phyloP scores from a whole-genome alignment of 2,888 invertebrate species.

The Scaptomyza caliginosa region DNA sequence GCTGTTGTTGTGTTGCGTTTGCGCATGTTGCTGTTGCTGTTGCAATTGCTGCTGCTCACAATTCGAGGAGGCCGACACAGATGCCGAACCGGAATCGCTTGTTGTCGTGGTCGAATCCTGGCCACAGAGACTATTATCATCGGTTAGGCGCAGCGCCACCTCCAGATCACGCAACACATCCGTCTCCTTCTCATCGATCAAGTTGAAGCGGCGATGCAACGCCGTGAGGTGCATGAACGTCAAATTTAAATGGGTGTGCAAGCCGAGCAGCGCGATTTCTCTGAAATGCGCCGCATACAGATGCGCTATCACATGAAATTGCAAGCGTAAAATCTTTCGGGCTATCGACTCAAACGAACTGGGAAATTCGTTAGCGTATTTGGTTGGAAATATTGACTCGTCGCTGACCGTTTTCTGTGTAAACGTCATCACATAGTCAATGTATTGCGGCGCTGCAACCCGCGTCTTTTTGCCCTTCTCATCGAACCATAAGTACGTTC shows the following conservation, averaged over 20 bases:
- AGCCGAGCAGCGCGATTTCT: constrained; percentile 95
- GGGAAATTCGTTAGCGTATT: constrained; percentile 98
- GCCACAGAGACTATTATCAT: constrained; percentile 83
- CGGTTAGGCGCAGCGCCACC: constrained; percentile 89
- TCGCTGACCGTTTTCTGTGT: constrained; percentile 98
- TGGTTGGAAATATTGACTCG: constrained; percentile 98
- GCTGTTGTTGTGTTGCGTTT: constrained; percentile 52
- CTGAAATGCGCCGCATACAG: constrained; percentile 99
- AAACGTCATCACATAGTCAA: constrained; percentile 99
- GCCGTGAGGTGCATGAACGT: constrained; percentile 98
- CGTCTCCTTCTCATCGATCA: constrained; percentile 97
- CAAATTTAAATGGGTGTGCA: constrained; percentile 98
- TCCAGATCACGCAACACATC: constrained; percentile 97
- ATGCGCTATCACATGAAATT: constrained; percentile 99
- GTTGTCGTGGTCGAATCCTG: constrained; percentile 33
- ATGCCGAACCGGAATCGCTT: constrained; percentile 25
- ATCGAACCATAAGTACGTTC: constrained; percentile 99
- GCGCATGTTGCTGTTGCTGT: constrained; percentile 36
- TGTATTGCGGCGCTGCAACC: constrained; percentile 98
- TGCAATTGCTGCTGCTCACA: constrained; percentile 40
- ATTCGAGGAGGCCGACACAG: constrained; percentile 28
- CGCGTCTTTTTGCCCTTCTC: constrained; percentile 99
- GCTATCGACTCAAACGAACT: constrained; percentile 96
- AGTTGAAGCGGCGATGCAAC: constrained; percentile 92
- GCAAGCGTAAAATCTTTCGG: constrained; percentile 97